Evolutionary conservation across 2,888 invertebrate species (phyloP).

Genomic region (Heliconius ismenius): DNA sequence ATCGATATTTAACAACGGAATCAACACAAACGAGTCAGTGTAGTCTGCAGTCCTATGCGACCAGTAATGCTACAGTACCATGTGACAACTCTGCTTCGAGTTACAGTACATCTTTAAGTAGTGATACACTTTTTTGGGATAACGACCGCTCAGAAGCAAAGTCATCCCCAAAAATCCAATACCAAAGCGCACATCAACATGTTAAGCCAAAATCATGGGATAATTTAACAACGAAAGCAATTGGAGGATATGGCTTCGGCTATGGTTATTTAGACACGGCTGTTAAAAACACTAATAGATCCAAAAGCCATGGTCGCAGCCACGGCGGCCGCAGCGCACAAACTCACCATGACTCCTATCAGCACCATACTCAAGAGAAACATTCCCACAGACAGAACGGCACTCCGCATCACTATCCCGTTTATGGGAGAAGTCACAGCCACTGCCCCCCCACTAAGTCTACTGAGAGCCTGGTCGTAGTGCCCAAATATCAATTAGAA

Average conservation of each 20-base stretch:
- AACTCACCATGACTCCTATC: constrained; percentile 75
- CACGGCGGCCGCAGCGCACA: constrained; percentile 83
- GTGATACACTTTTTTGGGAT: constrained; percentile 93
- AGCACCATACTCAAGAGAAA: constrained; percentile 68
- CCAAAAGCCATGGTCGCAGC: constrained; percentile 78
- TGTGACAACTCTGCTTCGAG: constrained; percentile 89
- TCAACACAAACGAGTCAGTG: constrained; percentile 88
- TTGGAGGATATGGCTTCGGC: constrained; percentile 93
- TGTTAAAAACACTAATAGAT: constrained; percentile 67
- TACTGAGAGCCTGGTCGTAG: constrained; percentile 88
- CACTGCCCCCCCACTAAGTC: constrained; percentile 87
- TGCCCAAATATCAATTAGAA: constrained; percentile 84
- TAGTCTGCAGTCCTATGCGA: constrained; percentile 91
- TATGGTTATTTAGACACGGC: constrained; percentile 90
- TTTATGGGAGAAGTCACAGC: constrained; percentile 76
- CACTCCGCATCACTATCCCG: constrained; percentile 72
- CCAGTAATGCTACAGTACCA: constrained; percentile 85
- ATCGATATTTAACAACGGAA: constrained; percentile 85
- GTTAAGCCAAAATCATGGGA: constrained; percentile 94
- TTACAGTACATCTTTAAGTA: constrained; percentile 92
- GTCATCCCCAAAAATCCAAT: constrained; percentile 75
- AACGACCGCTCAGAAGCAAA: constrained; percentile 73
- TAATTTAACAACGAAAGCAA: constrained; percentile 91
- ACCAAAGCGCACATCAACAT: constrained; percentile 73
- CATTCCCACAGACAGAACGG: constrained; percentile 75